Evolutionary conservation across 2,797 vertebrate genomes (phyloP), one percentile per base, ranked within the genome.

Genomic region (Argyrosomus regius): DNA sequence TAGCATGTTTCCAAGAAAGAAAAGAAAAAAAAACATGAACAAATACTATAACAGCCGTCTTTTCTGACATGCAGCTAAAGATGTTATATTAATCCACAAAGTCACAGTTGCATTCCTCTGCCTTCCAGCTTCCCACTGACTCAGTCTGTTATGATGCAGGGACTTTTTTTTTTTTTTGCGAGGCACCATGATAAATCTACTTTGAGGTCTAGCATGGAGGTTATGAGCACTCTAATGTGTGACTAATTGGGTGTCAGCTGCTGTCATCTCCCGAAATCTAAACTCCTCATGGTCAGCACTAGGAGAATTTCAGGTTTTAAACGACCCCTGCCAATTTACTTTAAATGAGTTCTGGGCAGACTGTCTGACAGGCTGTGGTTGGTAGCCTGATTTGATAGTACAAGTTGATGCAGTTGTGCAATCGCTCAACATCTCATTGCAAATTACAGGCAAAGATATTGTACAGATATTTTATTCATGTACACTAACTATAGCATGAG

Each of bases 221-320:
- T 85, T 62, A 43, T 18, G 26, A 65, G 61, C 50, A 53, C 54
- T n/a, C 57, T 72, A 63, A 72, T 77, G 70, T 86, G 72, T 83
- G 74, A 81, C 75, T 53, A 71, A 65, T 78, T 53, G 50, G 11
- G 58, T 58, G 65, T 59, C 72, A 83, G 81, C 74, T 85, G 70
- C 77, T 77, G 46, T 86, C 78, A 77, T 57, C 59, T 65, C 41
- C 39, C 24, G 4, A 67, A 77, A 80, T 75, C n/a, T 63, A 52
- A 77, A 69, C 58, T 70, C 35, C 65, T 72, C 41, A 52, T 45
- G 39, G 28, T 72, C 6, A 57, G n/a, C 39, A 68, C 17, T 12
- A 50, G 3, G 68, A 82, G 48, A 72, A 68, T 50, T 76, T 68
- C 26, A 65, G 26, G 28, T 39, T 56, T 82, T 10, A 73, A 52